Conservation (phyloP, 2,888 invertebrate species). For the Cinara cedri region DNA sequence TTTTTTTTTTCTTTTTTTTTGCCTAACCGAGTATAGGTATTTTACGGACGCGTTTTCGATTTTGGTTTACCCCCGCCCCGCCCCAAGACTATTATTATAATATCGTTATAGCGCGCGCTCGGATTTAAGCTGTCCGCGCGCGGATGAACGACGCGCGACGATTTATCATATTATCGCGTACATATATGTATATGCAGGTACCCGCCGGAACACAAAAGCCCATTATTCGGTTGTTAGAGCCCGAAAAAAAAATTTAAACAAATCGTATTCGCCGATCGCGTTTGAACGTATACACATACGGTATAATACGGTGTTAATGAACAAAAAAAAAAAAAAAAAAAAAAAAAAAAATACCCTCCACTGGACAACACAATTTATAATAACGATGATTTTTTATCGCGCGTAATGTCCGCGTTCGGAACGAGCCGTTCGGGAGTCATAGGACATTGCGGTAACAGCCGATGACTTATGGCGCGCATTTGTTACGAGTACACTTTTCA, state of each 20-base stretch:
- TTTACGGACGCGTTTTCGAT: neutral
- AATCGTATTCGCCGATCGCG: neutral
- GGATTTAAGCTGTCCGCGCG: slow-evolving; percentile 45
- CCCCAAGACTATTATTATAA: neutral
- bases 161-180: slow-evolving; percentile 34
- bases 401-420: too few species aligned
- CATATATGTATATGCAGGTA: too few species aligned
- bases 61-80: neutral
- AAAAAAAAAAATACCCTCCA: too few species aligned
- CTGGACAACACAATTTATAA: too few species aligned
- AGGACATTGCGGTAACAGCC: too few species aligned
- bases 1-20: too few species aligned
- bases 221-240: slow-evolving; percentile 34
- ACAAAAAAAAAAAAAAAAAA: neutral
- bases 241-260: neutral
- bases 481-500: too few species aligned
- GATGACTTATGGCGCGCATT: too few species aligned
- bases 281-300: neutral
- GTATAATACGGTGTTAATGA: neutral
- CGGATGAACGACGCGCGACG: slow-evolving; percentile 23
- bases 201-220: slow-evolving; percentile 35
- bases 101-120: too few species aligned
- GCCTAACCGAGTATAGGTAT: too few species aligned
- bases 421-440: too few species aligned
- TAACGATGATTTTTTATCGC: too few species aligned